phyloP scores from a whole-genome alignment of 2,888 invertebrate species.

The Apocheima hispidaria region DNA sequence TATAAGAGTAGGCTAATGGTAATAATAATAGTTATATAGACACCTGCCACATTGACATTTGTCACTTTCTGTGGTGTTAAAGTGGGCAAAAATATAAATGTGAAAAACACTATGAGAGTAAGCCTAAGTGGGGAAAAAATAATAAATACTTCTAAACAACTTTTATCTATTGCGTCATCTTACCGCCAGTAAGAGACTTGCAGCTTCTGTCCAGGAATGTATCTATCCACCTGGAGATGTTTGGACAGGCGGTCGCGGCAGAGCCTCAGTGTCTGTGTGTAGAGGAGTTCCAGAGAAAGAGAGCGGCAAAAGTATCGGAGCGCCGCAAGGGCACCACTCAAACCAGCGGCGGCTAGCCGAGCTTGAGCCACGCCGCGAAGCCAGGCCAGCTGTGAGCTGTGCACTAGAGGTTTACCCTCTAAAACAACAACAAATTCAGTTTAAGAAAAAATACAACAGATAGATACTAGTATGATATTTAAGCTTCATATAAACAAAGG shows the following conservation, averaged over 20 bases:
- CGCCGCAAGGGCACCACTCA: conserved; percentile 88
- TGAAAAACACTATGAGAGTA: no score
- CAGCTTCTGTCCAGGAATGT: conserved; percentile 94
- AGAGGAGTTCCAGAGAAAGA: conserved; percentile 95
- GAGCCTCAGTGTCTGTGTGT: conserved; percentile 95
- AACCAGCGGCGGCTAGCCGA: conserved; percentile 91
- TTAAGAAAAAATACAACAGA: neutral
- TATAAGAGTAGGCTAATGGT: no score
- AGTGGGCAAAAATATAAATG: no score
- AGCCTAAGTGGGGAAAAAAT: no score
- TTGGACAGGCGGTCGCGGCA: conserved; percentile 95
- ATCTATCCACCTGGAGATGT: conserved; percentile 96
- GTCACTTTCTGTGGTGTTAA: no score
- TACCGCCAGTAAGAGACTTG: conserved; percentile 98
- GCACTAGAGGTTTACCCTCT: conserved; percentile 98
- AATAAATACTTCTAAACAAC: no score
- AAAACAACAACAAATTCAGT: conserved; percentile 23
- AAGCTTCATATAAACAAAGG: no score
- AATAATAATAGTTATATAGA: no score
- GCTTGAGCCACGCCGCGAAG: conserved; percentile 97
- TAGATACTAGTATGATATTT: no score
- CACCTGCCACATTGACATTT: no score
- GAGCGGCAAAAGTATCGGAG: conserved; percentile 98
- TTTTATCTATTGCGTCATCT: no score
- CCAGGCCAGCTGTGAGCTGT: conserved; percentile 96